Evolutionary conservation across 2,888 invertebrate species (phyloP), one percentile per base, ranked within the genome.

Genomic region (Oxytorus armatus): DNA sequence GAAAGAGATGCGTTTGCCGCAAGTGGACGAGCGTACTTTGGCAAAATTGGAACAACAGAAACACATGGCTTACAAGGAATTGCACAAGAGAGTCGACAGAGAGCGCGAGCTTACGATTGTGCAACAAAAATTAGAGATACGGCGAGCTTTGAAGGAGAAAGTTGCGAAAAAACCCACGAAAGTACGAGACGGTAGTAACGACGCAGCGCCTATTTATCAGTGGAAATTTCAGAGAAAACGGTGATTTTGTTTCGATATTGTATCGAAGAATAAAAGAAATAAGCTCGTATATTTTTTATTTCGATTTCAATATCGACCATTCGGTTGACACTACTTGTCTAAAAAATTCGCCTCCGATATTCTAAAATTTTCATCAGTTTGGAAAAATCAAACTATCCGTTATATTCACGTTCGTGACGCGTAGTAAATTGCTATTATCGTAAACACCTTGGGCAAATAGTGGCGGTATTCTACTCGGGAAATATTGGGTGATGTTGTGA

Each of bases 201-300:
- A 94, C 11, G 90, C 94, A 0, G 95, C 97, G 0, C 96, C 97
- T 0, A 93, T 97, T 3, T 97, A 96, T 89, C 93, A 95, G 86
- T 98, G 97, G 94, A 95, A 95, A 84, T 97, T 95, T 88, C 95
- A 96, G 90, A 94, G 98, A 84, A 97, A 97, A 90, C 95, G 95
- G 53, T 66, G 8, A 49, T 70, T 11, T 55, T 49, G n/a, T n/a
- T 11, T 18, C n/a, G 16, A n/a, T 25, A 25, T 10, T 53, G 11
- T 11, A 25, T n/a, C 4, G 2, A n/a, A 53, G 8, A 25, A 25
- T n/a, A 47, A 47, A 14, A 47, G 16, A 47, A 47, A 47, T 16
- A 16, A 16, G 5, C 14, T 2, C 4, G 16, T 47, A 8, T 47
- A 47, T n/a, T 3, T n/a, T 42, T 42, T 11, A 42, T n/a, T 11